Evolutionary conservation across 2,888 invertebrate genomes (phyloP).

Genomic region (Luffia ferchaultella): DNA sequence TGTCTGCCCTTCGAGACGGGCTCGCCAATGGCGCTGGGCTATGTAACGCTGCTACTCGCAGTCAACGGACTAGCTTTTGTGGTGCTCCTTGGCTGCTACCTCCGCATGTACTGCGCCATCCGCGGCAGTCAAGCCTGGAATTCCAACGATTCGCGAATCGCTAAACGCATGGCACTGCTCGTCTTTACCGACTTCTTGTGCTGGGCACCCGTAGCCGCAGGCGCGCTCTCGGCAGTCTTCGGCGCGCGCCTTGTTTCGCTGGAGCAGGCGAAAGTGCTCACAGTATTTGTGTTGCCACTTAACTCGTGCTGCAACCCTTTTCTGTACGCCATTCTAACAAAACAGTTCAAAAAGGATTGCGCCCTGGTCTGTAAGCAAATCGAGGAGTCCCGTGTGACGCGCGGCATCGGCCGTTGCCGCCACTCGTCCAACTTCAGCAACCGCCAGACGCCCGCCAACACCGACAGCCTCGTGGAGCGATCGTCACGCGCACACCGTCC

Average conservation of each 20-base stretch:
- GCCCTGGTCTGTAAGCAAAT: slow-evolving; percentile 95
- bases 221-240: slow-evolving; percentile 92
- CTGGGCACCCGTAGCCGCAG: slow-evolving; percentile 98
- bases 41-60: slow-evolving; percentile 89
- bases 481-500: slow-evolving; percentile 73
- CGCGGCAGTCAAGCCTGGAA: slow-evolving; percentile 98
- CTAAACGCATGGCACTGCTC: slow-evolving; percentile 94
- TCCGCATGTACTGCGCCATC: slow-evolving; percentile 98
- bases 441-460: slow-evolving; percentile 86
- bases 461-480: slow-evolving; percentile 83
- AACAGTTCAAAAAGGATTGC: slow-evolving; percentile 98
- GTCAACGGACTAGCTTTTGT: slow-evolving; percentile 94
- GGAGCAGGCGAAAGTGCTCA: slow-evolving; percentile 95
- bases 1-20: slow-evolving; percentile 95
- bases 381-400: slow-evolving; percentile 90
- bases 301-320: slow-evolving; percentile 99
- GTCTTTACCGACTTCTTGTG: slow-evolving; percentile 98
- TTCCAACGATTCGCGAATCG: slow-evolving; percentile 95
- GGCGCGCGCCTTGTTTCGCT: slow-evolving; percentile 90
- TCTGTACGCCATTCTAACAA: slow-evolving; percentile 96
- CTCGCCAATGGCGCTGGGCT: slow-evolving; percentile 79
- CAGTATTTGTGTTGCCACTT: slow-evolving; percentile 93
- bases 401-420: slow-evolving; percentile 85
- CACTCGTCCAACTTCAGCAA: slow-evolving; percentile 90
- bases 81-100: slow-evolving; percentile 94